phyloP scores from a whole-genome alignment of 1,140 invertebrate genomes.

The Hydropsyche tenuis region DNA sequence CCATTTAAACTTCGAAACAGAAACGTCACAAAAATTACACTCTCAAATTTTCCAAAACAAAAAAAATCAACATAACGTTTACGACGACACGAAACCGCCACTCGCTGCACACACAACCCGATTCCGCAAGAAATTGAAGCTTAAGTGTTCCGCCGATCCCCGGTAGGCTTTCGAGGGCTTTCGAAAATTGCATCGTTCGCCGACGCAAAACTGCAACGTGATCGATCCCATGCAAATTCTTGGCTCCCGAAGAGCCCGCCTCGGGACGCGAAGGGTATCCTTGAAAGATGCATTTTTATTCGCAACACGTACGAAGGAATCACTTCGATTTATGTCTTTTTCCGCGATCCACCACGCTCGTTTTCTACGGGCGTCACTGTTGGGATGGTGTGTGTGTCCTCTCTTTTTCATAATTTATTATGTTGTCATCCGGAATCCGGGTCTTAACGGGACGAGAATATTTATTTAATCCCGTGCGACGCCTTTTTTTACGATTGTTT shows the following conservation, averaged over 20 bases:
- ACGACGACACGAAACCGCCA: not conserved
- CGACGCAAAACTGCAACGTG: slow-evolving; percentile 3
- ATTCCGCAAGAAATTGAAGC: slow-evolving; percentile 20
- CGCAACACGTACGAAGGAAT: not conserved
- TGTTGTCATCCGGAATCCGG: slow-evolving; percentile 2
- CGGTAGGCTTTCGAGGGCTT: not conserved
- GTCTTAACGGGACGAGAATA: slow-evolving; percentile 14
- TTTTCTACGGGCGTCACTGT: no score
- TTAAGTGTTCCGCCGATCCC: no score
- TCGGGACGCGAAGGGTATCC: no score
- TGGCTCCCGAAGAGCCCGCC: not conserved
- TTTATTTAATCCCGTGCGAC: slow-evolving; percentile 11
- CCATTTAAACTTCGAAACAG: no score
- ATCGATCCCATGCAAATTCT: slow-evolving; percentile 3
- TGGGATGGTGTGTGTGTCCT: no score
- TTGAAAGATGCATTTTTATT: no score
- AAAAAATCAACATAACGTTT: no score
- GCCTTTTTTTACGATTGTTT: not conserved
- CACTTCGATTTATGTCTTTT: not conserved
- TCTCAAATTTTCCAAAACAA: no score
- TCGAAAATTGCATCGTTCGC: slow-evolving; percentile 17
- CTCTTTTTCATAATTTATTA: slow-evolving; percentile 14
- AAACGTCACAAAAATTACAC: no score
- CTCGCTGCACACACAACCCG: not conserved
- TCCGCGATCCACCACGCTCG: no score